phyloP scores from a whole-genome alignment of 2,888 invertebrate genomes.

The Chesias legatella region DNA sequence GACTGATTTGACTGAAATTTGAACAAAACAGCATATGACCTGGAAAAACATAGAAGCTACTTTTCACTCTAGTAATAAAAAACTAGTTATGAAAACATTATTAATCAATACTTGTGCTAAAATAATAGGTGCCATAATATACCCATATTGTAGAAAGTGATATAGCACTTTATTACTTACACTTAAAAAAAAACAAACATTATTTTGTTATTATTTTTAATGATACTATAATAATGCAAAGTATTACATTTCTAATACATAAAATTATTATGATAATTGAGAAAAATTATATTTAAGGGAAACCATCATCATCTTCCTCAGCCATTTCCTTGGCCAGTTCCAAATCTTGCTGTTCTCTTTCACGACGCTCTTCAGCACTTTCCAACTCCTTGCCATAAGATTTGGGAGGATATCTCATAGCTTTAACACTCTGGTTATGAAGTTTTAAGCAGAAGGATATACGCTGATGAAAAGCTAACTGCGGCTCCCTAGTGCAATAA shows the following conservation, averaged over 20 bases:
- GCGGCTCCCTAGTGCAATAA: constrained; percentile 97
- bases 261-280: constrained; percentile 28
- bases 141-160: too few species aligned
- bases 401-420: constrained; percentile 99
- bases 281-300: constrained; percentile 61
- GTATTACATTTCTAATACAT: constrained; percentile 35
- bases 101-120: too few species aligned
- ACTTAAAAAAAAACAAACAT: constrained; percentile 10
- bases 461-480: constrained; percentile 97
- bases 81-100: too few species aligned
- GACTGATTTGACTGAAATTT: too few species aligned
- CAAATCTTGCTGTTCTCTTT: constrained; percentile 98
- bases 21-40: too few species aligned
- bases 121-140: too few species aligned
- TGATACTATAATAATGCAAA: constrained; percentile 32
- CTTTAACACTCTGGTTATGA: constrained; percentile 99
- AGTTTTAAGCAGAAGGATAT: constrained; percentile 98
- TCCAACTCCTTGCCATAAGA: constrained; percentile 99
- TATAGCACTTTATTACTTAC: too few species aligned
- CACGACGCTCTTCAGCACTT: constrained; percentile 97
- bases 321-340: constrained; percentile 99
- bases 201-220: constrained; percentile 18
- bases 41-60: too few species aligned
- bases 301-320: constrained; percentile 98
- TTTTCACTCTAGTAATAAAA: too few species aligned